Conservation (phyloP, 2,888 invertebrate genomes). For the Dynastes hyllus region DNA sequence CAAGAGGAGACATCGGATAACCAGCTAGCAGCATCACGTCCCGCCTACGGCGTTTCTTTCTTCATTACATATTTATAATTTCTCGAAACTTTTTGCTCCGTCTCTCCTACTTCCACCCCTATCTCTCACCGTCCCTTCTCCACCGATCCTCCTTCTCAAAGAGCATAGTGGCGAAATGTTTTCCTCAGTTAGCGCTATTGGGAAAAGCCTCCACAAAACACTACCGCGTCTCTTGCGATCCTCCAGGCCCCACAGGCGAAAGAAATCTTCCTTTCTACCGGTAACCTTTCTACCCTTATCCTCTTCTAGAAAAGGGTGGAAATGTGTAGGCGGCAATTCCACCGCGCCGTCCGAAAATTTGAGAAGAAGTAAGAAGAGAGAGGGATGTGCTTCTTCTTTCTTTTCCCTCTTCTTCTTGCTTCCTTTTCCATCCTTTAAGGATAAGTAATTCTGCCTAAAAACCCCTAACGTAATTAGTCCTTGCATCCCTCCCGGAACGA, state of each 20-base stretch:
- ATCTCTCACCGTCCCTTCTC: too few relatives aligned
- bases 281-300: background rate
- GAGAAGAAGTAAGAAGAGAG: conserved; percentile 52
- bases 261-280: background rate
- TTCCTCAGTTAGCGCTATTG: conserved; percentile 16
- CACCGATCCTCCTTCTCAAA: background rate
- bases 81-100: conserved; percentile 6
- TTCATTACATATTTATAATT: conserved; percentile 52
- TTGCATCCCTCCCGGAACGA: background rate
- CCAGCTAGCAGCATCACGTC: background rate
- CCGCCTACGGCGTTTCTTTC: background rate
- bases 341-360: background rate
- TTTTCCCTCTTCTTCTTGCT: conserved; percentile 60
- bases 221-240: too few relatives aligned
- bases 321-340: background rate
- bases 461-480: conserved; percentile 81
- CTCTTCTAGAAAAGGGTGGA: background rate
- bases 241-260: too few relatives aligned
- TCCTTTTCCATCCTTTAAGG: conserved; percentile 67
- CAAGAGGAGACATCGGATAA: background rate
- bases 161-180: background rate
- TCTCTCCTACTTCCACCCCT: background rate
- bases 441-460: conserved; percentile 82
- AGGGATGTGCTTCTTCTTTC: conserved; percentile 63
- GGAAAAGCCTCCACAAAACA: background rate